phyloP scores from a whole-genome alignment of 1,140 invertebrate genomes.

The Zaprionus africanus region DNA sequence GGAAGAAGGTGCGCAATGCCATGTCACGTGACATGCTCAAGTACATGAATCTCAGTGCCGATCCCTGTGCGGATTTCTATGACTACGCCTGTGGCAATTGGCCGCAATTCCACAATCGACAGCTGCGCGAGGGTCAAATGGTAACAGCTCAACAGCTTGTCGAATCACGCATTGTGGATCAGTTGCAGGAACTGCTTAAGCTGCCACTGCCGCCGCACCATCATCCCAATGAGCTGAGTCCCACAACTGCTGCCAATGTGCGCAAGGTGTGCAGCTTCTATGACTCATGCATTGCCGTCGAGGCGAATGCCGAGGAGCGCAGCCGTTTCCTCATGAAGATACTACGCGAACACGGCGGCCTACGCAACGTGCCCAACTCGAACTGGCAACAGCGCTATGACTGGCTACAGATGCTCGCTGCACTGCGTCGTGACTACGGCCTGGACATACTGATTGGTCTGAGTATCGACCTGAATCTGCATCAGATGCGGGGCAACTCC shows the following conservation, averaged over 20 bases:
- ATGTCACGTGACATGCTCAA: conserved; percentile 87
- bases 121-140: conserved; percentile 41
- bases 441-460: conserved; percentile 72
- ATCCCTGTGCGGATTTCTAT: conserved; percentile 96
- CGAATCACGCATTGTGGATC: conserved; percentile 44
- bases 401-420: conserved; percentile 61
- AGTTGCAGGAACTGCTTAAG: conserved; percentile 53
- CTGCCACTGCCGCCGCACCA: conserved; percentile 39
- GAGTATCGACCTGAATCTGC: conserved; percentile 62
- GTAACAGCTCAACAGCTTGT: conserved; percentile 54
- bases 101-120: conserved; percentile 83
- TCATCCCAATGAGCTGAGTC: conserved; percentile 45
- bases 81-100: conserved; percentile 86
- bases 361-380: conserved; percentile 52
- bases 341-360: conserved; percentile 57
- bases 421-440: conserved; percentile 63
- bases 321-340: conserved; percentile 58
- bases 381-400: conserved; percentile 59
- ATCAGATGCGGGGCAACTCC: conserved; percentile 56
- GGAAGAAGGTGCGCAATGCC: conserved; percentile 38
- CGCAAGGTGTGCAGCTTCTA: conserved; percentile 92
- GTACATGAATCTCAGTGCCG: conserved; percentile 90
- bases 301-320: conserved; percentile 38
- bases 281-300: conserved; percentile 90
- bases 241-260: conserved; percentile 34